A percentile compares a stretch with the other conserved stretches of the same genome.
Conservation (phyloP, 2,888 invertebrate species). For the Drosophila affinis region DNA sequence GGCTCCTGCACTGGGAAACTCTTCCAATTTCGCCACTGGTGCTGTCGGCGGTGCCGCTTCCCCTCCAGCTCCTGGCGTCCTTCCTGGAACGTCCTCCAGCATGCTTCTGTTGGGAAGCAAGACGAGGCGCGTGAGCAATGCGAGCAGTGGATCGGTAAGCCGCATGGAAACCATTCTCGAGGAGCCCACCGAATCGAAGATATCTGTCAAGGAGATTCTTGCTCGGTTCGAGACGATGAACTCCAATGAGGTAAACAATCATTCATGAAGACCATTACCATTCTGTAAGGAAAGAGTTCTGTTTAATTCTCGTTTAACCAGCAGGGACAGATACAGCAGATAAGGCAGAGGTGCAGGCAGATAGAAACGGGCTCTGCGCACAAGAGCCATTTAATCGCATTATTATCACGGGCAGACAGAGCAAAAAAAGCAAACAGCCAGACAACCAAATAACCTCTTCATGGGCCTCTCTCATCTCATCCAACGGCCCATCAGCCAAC, state of each 20-base stretch:
- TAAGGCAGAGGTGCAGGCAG: no score
- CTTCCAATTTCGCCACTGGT: background rate
- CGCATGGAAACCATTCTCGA: slow-evolving; percentile 93
- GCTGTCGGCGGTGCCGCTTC: background rate
- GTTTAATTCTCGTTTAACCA: no score
- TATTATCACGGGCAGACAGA: slow-evolving; percentile 58
- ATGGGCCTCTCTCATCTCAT: no score
- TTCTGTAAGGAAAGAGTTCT: background rate
- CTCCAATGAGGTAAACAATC: slow-evolving; percentile 79
- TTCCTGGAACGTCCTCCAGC: slow-evolving; percentile 1
- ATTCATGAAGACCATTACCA: background rate
- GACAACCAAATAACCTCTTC: slow-evolving; percentile 5
- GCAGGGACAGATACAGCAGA: no score
- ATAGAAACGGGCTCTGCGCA: no score
- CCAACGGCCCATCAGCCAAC: slow-evolving; percentile 6
- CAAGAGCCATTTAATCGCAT: slow-evolving; percentile 58
- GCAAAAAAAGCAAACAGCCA: slow-evolving; percentile 24
- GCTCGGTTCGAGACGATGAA: slow-evolving; percentile 91
- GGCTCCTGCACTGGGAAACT: background rate
- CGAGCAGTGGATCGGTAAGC: slow-evolving; percentile 85
- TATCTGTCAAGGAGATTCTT: slow-evolving; percentile 92
- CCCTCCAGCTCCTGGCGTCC: background rate
- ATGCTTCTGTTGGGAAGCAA: slow-evolving; percentile 57
- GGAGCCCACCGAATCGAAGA: slow-evolving; percentile 90
- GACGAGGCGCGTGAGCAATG: slow-evolving; percentile 82